Evolutionary conservation across 2,888 invertebrate genomes (phyloP).

Genomic region (Drosophila formosana): DNA sequence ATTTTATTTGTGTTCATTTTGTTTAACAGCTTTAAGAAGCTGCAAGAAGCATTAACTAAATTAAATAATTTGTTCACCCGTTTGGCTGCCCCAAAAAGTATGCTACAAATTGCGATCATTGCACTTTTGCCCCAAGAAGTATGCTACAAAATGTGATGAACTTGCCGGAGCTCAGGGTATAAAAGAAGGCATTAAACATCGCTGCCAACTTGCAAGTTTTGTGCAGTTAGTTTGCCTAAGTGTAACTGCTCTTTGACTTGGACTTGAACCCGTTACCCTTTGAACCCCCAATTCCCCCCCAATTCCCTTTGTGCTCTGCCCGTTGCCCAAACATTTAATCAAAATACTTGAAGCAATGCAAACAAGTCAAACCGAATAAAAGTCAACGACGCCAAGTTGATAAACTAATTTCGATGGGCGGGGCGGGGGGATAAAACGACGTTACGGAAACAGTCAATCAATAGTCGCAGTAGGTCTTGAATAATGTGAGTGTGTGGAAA

Average conservation of each 20-base stretch:
- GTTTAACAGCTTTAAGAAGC: no score
- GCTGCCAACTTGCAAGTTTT: no score
- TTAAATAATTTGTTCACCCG: no score
- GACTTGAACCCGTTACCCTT: not conserved
- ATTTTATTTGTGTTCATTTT: no score
- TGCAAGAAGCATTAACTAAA: no score
- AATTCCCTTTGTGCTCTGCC: not conserved
- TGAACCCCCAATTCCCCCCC: not conserved
- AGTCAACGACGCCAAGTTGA: conserved; percentile 15
- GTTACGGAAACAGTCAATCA: conserved; percentile 26
- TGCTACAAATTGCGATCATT: not conserved
- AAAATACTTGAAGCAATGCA: conserved; percentile 21
- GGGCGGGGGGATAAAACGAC: not conserved
- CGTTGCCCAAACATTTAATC: conserved; percentile 9
- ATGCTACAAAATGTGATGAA: not conserved
- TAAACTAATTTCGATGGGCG: conserved; percentile 3
- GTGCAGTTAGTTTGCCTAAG: no score
- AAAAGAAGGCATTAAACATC: no score
- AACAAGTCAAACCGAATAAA: conserved; percentile 5
- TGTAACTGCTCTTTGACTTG: not conserved
- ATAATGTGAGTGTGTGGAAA: not conserved
- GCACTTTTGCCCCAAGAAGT: not conserved
- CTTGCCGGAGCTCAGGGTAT: no score
- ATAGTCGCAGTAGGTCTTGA: conserved; percentile 1
- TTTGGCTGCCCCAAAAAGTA: no score